Evolutionary conservation across 2,797 vertebrate species (phyloP).

Genomic region (Epinephelus awoara): DNA sequence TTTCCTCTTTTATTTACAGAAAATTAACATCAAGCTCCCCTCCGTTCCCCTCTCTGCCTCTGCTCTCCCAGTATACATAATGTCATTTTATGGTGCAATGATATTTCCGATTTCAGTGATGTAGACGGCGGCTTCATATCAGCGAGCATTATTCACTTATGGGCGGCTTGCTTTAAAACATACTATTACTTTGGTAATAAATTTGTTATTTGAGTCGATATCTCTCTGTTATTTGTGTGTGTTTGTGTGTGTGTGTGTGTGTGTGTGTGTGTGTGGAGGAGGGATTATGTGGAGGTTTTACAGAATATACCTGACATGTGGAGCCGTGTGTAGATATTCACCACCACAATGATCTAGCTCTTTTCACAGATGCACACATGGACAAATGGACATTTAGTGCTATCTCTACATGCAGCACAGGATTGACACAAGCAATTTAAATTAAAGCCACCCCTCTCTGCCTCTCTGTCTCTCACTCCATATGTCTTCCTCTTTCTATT

Average conservation of each 20-base stretch:
- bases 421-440: constrained; percentile 70
- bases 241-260: constrained; percentile 3
- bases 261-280: background rate
- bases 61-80: constrained; percentile 54
- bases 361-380: constrained; percentile 48
- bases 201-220: constrained; percentile 62
- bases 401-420: constrained; percentile 53
- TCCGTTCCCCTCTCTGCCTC: constrained; percentile 18
- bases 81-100: constrained; percentile 70
- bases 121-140: constrained; percentile 60
- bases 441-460: constrained; percentile 42
- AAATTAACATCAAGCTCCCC: constrained; percentile 60
- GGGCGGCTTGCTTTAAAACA: constrained; percentile 60
- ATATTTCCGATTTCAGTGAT: constrained; percentile 71
- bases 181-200: constrained; percentile 62
- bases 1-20: constrained; percentile 61
- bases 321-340: constrained; percentile 44
- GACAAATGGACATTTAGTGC: constrained; percentile 64
- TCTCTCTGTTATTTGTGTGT: constrained; percentile 24
- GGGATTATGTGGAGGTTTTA: constrained; percentile 38
- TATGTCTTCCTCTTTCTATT: constrained; percentile 47
- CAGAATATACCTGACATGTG: constrained; percentile 42
- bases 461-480: constrained; percentile 23
- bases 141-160: constrained; percentile 70
- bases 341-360: constrained; percentile 48